Base-by-base conservation (phyloP, 2,797 vertebrate species). In the Avahi laniger region DNA sequence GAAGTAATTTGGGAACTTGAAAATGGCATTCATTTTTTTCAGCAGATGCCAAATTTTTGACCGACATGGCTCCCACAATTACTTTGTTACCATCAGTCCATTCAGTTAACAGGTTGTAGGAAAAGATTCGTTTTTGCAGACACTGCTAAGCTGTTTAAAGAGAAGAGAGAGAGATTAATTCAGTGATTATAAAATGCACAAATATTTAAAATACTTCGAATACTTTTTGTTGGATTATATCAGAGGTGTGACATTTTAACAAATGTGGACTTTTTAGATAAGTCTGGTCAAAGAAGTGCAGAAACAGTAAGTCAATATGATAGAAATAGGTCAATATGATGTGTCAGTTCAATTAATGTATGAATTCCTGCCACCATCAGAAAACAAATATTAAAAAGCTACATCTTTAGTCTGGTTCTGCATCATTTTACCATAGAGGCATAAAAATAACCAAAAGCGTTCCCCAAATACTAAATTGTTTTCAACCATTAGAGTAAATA, bases 91-190 rank as follows among this genome's bases (percentile, higher is more conserved):
- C 93, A 91, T 94, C 98, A 98, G 96, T 98, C 96, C 96, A 97
- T 86, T 96, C 97, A 98, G 96, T 93, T 97, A 97, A 97, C 87
- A 98, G 95, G 95, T 43, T 91, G 93, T 95, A 97, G 97, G 95
- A 98, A 96, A 96, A 97, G 0, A 91, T 97, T 96, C 96, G 92
- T 97, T 97, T 96, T 78, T 91, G 93, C 89, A 92, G 96, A 96
- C 82, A 94, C 96, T 98, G 97, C 97, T 98, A 96, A 98, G 93
- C 95, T 98, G 97, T 98, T 98, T 96, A 97, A 97, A 98, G 93
- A 96, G 97, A 98, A 97, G 95, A 96, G 61, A 97, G 38, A 98
- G 80, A 97, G 87, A 91, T 97, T 97, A 97, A 98, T 98, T 98
- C 94, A 97, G 85, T 33, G 80, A 93, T 96, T 86, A 92, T 30